Evolutionary conservation across 2,797 vertebrate genomes (phyloP).

Genomic region (Platalea minor): DNA sequence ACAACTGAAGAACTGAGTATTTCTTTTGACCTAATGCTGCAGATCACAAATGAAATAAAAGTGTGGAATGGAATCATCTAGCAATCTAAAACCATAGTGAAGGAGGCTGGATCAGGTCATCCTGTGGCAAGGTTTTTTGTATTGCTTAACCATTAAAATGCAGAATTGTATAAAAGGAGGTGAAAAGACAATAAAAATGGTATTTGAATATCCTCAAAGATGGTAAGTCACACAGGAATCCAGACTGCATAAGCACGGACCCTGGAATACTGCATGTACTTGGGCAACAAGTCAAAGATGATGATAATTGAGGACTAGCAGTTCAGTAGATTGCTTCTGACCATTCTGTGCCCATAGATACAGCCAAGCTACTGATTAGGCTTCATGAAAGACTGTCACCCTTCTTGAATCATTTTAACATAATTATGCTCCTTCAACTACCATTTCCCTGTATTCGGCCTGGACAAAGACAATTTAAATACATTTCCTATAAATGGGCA

Average conservation of each 20-base stretch:
- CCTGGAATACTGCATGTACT: constrained; percentile 25
- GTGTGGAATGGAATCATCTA: background rate
- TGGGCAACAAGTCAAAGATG: constrained; percentile 66
- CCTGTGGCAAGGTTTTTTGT: background rate
- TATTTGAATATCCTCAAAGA: constrained; percentile 23
- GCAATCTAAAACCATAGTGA: background rate
- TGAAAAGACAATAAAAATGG: constrained; percentile 14
- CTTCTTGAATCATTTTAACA: constrained; percentile 61
- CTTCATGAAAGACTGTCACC: constrained; percentile 62
- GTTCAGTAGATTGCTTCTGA: constrained; percentile 63
- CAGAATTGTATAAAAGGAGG: constrained; percentile 17
- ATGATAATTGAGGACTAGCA: constrained; percentile 71
- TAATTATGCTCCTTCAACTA: constrained; percentile 73
- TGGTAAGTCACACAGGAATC: constrained; percentile 32
- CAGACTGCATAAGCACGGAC: constrained; percentile 30
- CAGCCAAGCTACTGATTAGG: constrained; percentile 69
- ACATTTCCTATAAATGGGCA: constrained; percentile 73
- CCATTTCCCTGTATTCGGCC: constrained; percentile 65
- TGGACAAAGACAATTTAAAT: constrained; percentile 72
- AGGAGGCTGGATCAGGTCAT: background rate
- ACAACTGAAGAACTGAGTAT: background rate
- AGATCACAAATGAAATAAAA: background rate
- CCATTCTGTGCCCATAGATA: constrained; percentile 56
- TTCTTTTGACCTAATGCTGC: background rate
- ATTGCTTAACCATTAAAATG: constrained; percentile 16